A percentile compares a stretch with the other conserved stretches of the same genome.
phyloP scores from a whole-genome alignment of 2,888 invertebrate species.

The Agrilus cyanescens region DNA sequence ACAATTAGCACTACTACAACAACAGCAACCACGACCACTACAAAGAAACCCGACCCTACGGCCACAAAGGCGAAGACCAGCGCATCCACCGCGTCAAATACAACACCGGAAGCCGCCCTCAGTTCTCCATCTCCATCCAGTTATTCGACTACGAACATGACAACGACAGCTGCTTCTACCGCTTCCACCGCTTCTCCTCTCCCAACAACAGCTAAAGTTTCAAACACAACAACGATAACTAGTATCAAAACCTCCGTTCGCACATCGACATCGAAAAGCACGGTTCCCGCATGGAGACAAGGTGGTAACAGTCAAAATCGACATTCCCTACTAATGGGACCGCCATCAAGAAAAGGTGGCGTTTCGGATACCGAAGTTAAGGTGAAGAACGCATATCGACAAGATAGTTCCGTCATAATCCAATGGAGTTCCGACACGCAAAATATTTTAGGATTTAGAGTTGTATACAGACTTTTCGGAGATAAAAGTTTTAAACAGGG shows the following conservation, averaged over 20 bases:
- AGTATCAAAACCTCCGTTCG: slow-evolving; percentile 24
- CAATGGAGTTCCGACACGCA: slow-evolving; percentile 85
- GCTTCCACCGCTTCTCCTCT: slow-evolving; percentile 26
- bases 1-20: slow-evolving; percentile 17
- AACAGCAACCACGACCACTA: slow-evolving; percentile 9
- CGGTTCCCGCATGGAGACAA: slow-evolving; percentile 32
- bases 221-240: slow-evolving; percentile 25
- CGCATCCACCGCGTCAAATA: slow-evolving; percentile 20
- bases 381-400: slow-evolving; percentile 73
- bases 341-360: slow-evolving; percentile 47
- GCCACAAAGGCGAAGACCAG: slow-evolving; percentile 12
- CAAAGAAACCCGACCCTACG: slow-evolving; percentile 12
- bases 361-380: slow-evolving; percentile 65
- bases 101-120: slow-evolving; percentile 25
- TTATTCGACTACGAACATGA: slow-evolving; percentile 23
- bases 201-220: slow-evolving; percentile 29
- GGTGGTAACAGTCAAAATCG: slow-evolving; percentile 37
- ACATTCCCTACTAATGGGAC: slow-evolving; percentile 62
- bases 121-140: slow-evolving; percentile 21
- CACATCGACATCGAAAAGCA: slow-evolving; percentile 20
- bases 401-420: slow-evolving; percentile 78
- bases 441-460: slow-evolving; percentile 79
- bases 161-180: slow-evolving; percentile 19
- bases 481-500: slow-evolving; percentile 84
- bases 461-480: slow-evolving; percentile 80